A percentile compares a stretch with the other conserved stretches of the same genome.
phyloP scores from a whole-genome alignment of 2,113 vertebrate genomes.

The Eulemur rufifrons region DNA sequence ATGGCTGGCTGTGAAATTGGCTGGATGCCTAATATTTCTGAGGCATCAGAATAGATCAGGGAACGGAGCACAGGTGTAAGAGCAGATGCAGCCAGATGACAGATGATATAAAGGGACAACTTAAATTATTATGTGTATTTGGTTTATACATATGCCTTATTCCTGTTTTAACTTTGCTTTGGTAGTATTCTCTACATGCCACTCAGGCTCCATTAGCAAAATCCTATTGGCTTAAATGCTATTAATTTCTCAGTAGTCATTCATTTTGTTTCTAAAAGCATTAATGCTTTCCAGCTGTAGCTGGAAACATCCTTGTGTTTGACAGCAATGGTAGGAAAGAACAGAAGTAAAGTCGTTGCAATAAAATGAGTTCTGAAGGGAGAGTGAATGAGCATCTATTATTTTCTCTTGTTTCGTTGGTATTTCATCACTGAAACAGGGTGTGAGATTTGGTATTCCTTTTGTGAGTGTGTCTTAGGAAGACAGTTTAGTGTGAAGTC shows the following conservation, averaged over 20 bases:
- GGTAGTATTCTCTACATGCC: slow-evolving; percentile 42
- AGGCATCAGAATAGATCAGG: slow-evolving; percentile 63
- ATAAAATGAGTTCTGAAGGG: slow-evolving; percentile 56
- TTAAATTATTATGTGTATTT: slow-evolving; percentile 61
- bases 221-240: slow-evolving; percentile 63
- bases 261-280: slow-evolving; percentile 44
- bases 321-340: slow-evolving; percentile 31
- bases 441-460: slow-evolving; percentile 74
- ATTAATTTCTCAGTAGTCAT: slow-evolving; percentile 63
- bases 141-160: slow-evolving; percentile 54
- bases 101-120: slow-evolving; percentile 68
- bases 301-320: background rate
- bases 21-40: slow-evolving; percentile 61
- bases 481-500: slow-evolving; percentile 79
- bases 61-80: slow-evolving; percentile 77
- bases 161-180: slow-evolving; percentile 45
- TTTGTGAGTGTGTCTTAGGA: slow-evolving; percentile 78
- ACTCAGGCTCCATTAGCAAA: slow-evolving; percentile 43
- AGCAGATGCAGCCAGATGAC: slow-evolving; percentile 70
- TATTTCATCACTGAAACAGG: slow-evolving; percentile 42
- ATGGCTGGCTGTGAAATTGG: slow-evolving; percentile 40
- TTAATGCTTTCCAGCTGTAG: slow-evolving; percentile 42
- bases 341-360: slow-evolving; percentile 46
- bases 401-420: slow-evolving; percentile 51
- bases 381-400: slow-evolving; percentile 44